Percentiles rank a stretch among this genome's conserved stretches.
These are phyloP conservation scores for Drosophila funebris DNA, from an alignment of 1,140 invertebrate species.

Conservation along the genomic window DNA sequence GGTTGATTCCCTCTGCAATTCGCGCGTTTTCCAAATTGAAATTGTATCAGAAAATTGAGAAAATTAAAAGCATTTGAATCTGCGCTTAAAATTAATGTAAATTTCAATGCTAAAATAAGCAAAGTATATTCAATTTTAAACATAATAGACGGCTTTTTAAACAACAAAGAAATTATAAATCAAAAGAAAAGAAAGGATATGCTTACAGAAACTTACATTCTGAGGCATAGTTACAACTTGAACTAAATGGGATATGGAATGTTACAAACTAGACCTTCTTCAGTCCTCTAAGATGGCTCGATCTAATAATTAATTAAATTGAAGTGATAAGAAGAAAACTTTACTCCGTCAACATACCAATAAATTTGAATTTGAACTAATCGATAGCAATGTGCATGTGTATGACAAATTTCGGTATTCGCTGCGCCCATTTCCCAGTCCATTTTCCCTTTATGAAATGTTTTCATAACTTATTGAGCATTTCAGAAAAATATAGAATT, in stretches of 20 bases:
- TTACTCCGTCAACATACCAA: background rate
- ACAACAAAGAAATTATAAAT: background rate
- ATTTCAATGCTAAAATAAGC: conserved; percentile 1
- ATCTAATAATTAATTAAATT: no score
- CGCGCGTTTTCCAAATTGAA: conserved; percentile 14
- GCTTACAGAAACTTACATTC: no score
- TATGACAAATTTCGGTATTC: conserved; percentile 4
- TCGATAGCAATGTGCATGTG: conserved; percentile 16
- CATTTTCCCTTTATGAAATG: background rate
- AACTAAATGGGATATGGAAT: no score
- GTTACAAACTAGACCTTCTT: no score
- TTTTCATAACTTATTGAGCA: conserved; percentile 33
- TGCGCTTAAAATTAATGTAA: conserved; percentile 6
- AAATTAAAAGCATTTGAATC: conserved; percentile 25
- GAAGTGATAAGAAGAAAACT: background rate
- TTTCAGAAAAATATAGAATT: conserved; percentile 11
- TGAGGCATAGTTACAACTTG: no score
- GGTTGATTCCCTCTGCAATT: background rate
- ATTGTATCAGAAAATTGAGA: conserved; percentile 34
- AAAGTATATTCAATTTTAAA: no score
- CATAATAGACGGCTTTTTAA: no score
- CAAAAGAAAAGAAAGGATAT: background rate
- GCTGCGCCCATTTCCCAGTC: conserved; percentile 2
- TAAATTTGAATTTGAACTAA: conserved; percentile 18
- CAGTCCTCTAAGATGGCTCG: no score